Base-by-base conservation (phyloP, 1,140 invertebrate genomes). In the Diorhabda carinulata region DNA sequence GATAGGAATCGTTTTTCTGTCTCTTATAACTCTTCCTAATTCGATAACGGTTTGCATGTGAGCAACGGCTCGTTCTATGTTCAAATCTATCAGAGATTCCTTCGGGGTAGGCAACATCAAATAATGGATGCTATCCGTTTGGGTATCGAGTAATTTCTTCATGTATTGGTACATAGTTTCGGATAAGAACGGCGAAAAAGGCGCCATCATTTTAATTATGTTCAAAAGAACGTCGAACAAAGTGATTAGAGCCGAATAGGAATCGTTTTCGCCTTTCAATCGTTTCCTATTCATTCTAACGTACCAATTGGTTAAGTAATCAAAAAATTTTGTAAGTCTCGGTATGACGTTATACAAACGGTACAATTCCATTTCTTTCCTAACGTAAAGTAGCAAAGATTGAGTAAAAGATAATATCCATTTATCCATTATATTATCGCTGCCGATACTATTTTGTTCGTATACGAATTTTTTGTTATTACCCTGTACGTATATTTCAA, bases 371-470 rank as follows among this genome's bases (percentile, higher is more conserved):
- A 99, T 99, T 84, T 99, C 97, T 69, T 89, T 85, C 60, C 91
- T 89, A 4, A 99, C 89, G 86, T 94, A 98, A 64, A 88, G 85
- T 43, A 99, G 83, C 3, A 99, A 83, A 5, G 92, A 93, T 81
- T 99, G 96, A 0, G 96, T 97, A 76, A 97, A 98, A 0, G 97
- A 99, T 7, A 98, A 78, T 64, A 99, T 97, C 98, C 98, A 99
- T 70, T 88, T 87, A 81, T 99, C 98, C 94, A 99, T 98, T 59
- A 98, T 90, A 80, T 99, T 99, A 9, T 73, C 69, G 56, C 71
- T 77, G 61, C 88, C 84, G 3, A 83, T 75, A 9, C 81, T 72
- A 60, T 85, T 83, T 65, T 91, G 87, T 70, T 91, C 87, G 81
- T 88, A 91, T 47, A 82, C 73, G 68, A 92, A 91, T 61, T 79